Percentiles rank a stretch among this genome's conserved stretches.
Conservation (phyloP, 2,888 invertebrate species). For the Netelia inedita region DNA sequence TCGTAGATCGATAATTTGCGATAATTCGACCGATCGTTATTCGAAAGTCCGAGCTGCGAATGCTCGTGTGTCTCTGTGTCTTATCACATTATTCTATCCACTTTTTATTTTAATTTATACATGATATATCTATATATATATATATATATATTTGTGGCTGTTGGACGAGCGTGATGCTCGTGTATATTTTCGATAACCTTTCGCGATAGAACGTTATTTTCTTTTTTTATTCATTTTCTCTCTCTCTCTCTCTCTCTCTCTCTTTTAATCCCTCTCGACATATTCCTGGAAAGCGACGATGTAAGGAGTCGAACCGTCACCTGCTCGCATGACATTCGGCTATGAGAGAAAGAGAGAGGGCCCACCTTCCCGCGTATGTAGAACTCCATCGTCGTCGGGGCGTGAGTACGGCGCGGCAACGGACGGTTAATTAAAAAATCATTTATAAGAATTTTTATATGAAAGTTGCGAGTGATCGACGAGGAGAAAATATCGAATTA, state of each 20-base stretch:
- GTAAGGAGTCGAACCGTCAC: constrained; percentile 52
- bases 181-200: constrained; percentile 62
- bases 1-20: constrained; percentile 43
- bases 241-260: too few species aligned
- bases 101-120: constrained; percentile 42
- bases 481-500: too few species aligned
- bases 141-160: neutral
- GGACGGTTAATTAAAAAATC: too few species aligned
- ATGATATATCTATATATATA: constrained; percentile 25
- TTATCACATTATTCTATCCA: neutral
- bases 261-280: neutral
- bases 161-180: constrained; percentile 27
- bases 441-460: too few species aligned
- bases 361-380: neutral
- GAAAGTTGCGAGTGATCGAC: too few species aligned
- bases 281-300: constrained; percentile 46
- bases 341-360: neutral
- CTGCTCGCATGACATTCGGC: constrained; percentile 55
- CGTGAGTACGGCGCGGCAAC: too few species aligned
- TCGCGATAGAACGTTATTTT: constrained; percentile 48
- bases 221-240: constrained; percentile 20
- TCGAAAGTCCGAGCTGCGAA: neutral
- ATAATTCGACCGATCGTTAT: constrained; percentile 15
- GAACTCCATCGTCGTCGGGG: constrained; percentile 3
- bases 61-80: neutral